Evolutionary conservation across 2,113 vertebrate genomes (phyloP), one percentile per base, ranked within the genome.

Genomic region (Struthio camelus): DNA sequence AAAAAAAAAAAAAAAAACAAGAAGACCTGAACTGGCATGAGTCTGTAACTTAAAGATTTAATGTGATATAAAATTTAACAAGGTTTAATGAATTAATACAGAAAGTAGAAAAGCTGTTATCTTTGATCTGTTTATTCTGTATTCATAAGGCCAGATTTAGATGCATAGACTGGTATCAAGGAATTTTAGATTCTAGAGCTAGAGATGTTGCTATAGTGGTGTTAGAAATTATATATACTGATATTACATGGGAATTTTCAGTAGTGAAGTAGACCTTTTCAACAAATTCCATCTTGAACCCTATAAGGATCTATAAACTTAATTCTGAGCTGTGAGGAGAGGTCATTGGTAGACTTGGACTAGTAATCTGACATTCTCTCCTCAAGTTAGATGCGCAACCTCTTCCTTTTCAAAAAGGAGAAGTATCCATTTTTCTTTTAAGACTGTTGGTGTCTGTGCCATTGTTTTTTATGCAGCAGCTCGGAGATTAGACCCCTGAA

Each of bases 1-100:
- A 46, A 46, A 30, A 20, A 50, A 28, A 24, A 14, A 23, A 18
- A 12, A 9, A 38, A 64, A 51, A 53, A 51, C 46, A 18, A 70
- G 27, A 38, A 9, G 5, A 11, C 69, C n/a, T 66, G 95, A 95
- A 96, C 48, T 62, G 24, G 9, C 34, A 18, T 72, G 72, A 94
- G 58, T 90, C 7, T 87, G 30, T 62, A 93, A 89, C 67, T 70
- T 94, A 76, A 83, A 87, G 69, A 94, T 85, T 93, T 92, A 81
- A 81, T 90, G 44, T 91, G 28, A 51, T 89, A 69, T 24, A 90
- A 65, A 82, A 96, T 86, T 94, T 79, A 59, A 80, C 71, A 86
- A 14, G 8, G 46, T 87, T 96, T 93, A 98, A 94, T 94, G 96
- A 94, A 96, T 59, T 65, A 83, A 72, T 70, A 80, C 42, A 50